A percentile compares a stretch with the other conserved stretches of the same genome.
Evolutionary conservation across 2,797 vertebrate genomes (phyloP).

Genomic region (Acanthurus lineatus): DNA sequence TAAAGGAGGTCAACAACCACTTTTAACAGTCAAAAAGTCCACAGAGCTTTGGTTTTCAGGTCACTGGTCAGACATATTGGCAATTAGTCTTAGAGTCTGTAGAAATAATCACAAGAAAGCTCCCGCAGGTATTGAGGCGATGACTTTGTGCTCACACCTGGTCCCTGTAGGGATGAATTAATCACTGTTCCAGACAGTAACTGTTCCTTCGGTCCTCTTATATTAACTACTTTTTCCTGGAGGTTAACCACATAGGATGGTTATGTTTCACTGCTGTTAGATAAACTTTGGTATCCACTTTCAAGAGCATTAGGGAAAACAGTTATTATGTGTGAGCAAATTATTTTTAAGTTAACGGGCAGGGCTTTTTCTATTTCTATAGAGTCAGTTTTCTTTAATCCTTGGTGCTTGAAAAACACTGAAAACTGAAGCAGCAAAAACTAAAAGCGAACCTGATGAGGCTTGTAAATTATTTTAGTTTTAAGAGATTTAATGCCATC

Average conservation of each 20-base stretch:
- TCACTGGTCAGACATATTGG: conserved; percentile 62
- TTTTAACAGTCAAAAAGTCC: conserved; percentile 24
- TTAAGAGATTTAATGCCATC: too few species aligned
- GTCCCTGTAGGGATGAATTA: conserved; percentile 52
- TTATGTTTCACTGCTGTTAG: neutral
- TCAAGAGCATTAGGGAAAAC: neutral
- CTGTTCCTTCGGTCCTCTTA: neutral
- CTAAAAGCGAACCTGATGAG: too few species aligned
- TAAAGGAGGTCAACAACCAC: neutral
- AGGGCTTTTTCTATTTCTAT: neutral
- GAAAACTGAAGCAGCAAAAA: too few species aligned
- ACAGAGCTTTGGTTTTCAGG: conserved; percentile 64
- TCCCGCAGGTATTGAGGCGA: conserved; percentile 44
- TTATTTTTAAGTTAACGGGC: neutral
- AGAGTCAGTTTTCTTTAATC: neutral
- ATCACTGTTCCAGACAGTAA: conserved; percentile 50
- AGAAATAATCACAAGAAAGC: conserved; percentile 57
- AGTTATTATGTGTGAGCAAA: neutral
- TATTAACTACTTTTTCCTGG: conserved; percentile 21
- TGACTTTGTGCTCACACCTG: conserved; percentile 53
- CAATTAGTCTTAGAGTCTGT: conserved; percentile 63
- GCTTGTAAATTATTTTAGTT: too few species aligned
- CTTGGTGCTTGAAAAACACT: too few species aligned
- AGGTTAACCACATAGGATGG: neutral
- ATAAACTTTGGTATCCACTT: neutral